Base-by-base conservation (phyloP, 2,888 invertebrate species). In the Melipona beecheii region DNA sequence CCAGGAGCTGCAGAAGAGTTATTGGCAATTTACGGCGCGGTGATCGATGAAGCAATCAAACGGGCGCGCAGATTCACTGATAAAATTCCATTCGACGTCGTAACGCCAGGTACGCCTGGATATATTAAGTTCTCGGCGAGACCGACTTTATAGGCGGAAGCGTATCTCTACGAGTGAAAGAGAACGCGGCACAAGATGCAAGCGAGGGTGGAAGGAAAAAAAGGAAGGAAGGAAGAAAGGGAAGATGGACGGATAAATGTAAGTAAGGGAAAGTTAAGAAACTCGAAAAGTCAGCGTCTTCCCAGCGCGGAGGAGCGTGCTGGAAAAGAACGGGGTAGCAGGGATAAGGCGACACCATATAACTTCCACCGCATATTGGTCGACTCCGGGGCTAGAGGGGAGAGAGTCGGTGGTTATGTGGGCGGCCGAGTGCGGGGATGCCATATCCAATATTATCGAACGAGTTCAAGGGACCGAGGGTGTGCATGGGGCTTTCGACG, bases 371-470 rank as follows among this genome's bases (percentile, higher is more conserved):
- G 89, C 89, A 90, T 91, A 92, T 92, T 91, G 86, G 86, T 84
- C 86, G 88, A 80, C 84, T 82, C 43, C 56, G 69, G 58, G 81
- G 70, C 74, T 50, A 73, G 70, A 75, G 69, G 76, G 21, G 56
- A 65, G 62, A 64, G 76, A 79, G 69, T 64, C 77, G 81, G 84
- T 81, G 85, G 87, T 83, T 86, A 83, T 64, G 89, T 76, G 75
- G 76, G 76, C 76, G 79, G 70, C 71, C 74, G 81, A 82, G 80
- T 58, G 80, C 36, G 64, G 70, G 64, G 84, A 74, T 84, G 87
- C 84, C 85, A 86, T 88, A 89, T 92, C 89, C 90, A 90, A 92
- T 92, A 90, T 90, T 90, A 92, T 91, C 89, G 90, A 87, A 86
- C 88, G 88, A 85, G 85, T 82, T 80, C 52, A 72, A 71, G 78